Percentiles rank a stretch among this genome's conserved stretches.
Evolutionary conservation across 2,797 vertebrate genomes (phyloP).

Genomic region (Xyrichtys novacula): DNA sequence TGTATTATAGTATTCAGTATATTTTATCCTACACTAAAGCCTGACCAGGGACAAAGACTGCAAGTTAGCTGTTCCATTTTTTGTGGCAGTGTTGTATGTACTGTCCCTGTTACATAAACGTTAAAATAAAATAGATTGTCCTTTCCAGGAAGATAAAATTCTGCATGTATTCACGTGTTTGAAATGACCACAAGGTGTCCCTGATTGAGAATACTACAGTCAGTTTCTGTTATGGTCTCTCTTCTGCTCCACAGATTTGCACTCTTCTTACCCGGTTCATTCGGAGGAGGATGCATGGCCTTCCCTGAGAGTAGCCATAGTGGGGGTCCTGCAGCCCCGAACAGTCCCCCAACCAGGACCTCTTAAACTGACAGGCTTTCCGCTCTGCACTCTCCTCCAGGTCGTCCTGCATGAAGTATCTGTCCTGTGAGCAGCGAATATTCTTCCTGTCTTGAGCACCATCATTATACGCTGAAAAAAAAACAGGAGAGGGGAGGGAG

Average conservation of each 20-base stretch:
- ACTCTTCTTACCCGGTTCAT: slow-evolving; percentile 93
- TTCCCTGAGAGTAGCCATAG: slow-evolving; percentile 93
- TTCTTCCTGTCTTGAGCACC: slow-evolving; percentile 92
- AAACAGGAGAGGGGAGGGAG: slow-evolving; percentile 21
- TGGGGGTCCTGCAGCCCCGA: slow-evolving; percentile 90
- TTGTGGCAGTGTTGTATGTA: no score
- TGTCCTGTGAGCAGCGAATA: slow-evolving; percentile 85
- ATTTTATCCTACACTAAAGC: no score
- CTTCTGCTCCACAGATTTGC: slow-evolving; percentile 3
- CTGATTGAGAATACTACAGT: not conserved
- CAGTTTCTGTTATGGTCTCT: slow-evolving; percentile 2
- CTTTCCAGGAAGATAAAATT: no score
- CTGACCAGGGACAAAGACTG: no score
- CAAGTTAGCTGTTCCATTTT: no score
- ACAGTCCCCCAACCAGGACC: slow-evolving; percentile 92
- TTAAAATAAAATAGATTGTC: no score
- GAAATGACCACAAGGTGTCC: slow-evolving; percentile 70
- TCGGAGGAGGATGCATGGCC: slow-evolving; percentile 94
- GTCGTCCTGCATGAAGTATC: slow-evolving; percentile 93
- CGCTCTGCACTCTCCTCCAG: slow-evolving; percentile 88
- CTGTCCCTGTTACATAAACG: no score
- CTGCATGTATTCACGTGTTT: not conserved
- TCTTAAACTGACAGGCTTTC: slow-evolving; percentile 96
- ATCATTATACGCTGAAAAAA: slow-evolving; percentile 91
- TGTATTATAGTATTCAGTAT: no score